These are phyloP conservation scores for Hemibagrus guttatus DNA, from an alignment of 2,797 vertebrate genomes.

Conservation along the genomic window DNA sequence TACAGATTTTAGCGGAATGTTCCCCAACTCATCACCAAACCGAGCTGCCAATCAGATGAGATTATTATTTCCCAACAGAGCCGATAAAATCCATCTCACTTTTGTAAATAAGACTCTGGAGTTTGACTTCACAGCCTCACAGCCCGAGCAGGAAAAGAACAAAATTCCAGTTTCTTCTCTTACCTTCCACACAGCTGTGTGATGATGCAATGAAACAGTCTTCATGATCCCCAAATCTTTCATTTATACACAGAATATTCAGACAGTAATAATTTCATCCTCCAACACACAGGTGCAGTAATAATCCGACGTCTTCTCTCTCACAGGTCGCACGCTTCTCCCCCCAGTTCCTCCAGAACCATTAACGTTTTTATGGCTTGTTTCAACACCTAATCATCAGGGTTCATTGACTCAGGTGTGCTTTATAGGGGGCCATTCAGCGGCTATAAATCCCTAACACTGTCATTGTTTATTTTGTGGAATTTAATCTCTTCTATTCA, in stretches of 20 bases:
- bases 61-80: background rate
- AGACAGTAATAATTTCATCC: background rate
- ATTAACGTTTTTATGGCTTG: slow-evolving; percentile 20
- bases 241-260: background rate
- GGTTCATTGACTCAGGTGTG: slow-evolving; percentile 23
- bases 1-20: background rate
- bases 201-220: background rate
- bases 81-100: background rate
- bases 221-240: background rate
- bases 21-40: background rate
- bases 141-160: background rate
- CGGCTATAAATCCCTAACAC: background rate
- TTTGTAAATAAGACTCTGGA: background rate
- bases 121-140: background rate
- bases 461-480: background rate
- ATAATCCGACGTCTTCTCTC: background rate
- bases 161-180: background rate
- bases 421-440: background rate
- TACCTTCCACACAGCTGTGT: background rate
- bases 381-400: slow-evolving; percentile 26
- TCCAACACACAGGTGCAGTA: background rate
- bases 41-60: background rate
- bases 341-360: background rate
- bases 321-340: background rate
- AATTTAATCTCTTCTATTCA: background rate